Evolutionary conservation across 1,140 invertebrate genomes (phyloP), one percentile per base, ranked within the genome.

Genomic region (Nephila pilipes): DNA sequence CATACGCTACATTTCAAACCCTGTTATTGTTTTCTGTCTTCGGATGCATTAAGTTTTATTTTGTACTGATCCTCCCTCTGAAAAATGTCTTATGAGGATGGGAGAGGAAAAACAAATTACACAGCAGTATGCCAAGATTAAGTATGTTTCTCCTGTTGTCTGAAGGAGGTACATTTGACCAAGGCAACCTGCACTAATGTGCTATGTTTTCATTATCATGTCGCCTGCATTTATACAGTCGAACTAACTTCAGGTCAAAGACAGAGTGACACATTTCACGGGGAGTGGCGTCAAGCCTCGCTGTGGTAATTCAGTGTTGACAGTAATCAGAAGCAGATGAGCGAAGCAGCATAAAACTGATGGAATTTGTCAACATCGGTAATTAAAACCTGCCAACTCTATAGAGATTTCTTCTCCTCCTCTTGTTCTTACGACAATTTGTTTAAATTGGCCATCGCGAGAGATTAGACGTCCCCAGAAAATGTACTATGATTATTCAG

Each of bases 301-400:
- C 36, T 10, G 16, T 22, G 25, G 83, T 85, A 85, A 29, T 55
- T 85, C 29, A 55, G 22, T 57, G 83, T n/a, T 87, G 85, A 87
- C 85, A 87, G 55, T 87, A 65, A 87, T 63, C 85, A 36, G 85
- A 65, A 87, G 85, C 85, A 87, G 85, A 87, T 87, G 85, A 36
- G 38, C 85, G 85, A 36, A 60, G 60, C 58, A 1, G 32, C 2
- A 22, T 46, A n/a, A 60, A 87, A 60, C 85, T 87, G 85, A 87
- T 87, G 85, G 65, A 87, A 87, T 87, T 87, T 69, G 85, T 87
- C 85, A 69, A 22, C 85, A 60, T 22, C 36, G 58, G 85, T 87
- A 87, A 87, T 87, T 87, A 87, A 87, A 87, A 87, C 85, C 85
- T 87, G 60, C 60, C 60, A 57, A 38, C 85, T 60, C 85, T 20